Base-by-base conservation (phyloP, 2,797 vertebrate species). In the Oophaga sylvatica region DNA sequence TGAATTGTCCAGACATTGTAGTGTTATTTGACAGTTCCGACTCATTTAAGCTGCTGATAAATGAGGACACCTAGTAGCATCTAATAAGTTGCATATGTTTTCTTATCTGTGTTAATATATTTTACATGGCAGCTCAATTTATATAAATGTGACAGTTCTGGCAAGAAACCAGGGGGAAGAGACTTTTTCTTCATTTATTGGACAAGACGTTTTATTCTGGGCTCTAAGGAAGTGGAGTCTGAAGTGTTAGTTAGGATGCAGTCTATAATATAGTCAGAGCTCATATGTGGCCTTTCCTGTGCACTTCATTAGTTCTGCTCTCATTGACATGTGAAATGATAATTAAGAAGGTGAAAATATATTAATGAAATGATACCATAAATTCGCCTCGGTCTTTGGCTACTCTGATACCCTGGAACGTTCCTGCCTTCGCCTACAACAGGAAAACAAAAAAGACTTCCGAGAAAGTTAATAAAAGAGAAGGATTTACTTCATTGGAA, bases 51-150 rank as follows among this genome's bases (percentile, higher is more conserved):
- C 71, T 86, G 73, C 26, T 89, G 88, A 86, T 89, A 79, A 86
- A 86, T 86, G 84, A 79, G 63, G 88, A 89, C 65, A 89, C 84
- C 84, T 82, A 86, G 80, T 83, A 89, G 88, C 88, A 71, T 86
- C 80, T 86, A 86, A 86, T 83, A 83, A 15, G 53, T 89, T 83
- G n/a, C 88, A 89, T 79, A 83, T 89, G 84, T 86, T 89, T 86
- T 75, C 81, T 89, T 89, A 89, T 89, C 84, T 83, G 56, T 78
- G 63, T 83, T 86, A 71, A 86, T 89, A 86, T 86, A 89, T 86
- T 89, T 86, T 83, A 83, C 84, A 89, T 86, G 80, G 22, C 84
- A 82, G 84, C 10, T 86, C 62, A 29, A 78, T 89, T 79, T 78
- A 86, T 89, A 81, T 60, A 70, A 77, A 60, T 73, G 35, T 77